Evolutionary conservation across 2,797 vertebrate species (phyloP), one percentile per base, ranked within the genome.

Genomic region (Smutsia temminckii): DNA sequence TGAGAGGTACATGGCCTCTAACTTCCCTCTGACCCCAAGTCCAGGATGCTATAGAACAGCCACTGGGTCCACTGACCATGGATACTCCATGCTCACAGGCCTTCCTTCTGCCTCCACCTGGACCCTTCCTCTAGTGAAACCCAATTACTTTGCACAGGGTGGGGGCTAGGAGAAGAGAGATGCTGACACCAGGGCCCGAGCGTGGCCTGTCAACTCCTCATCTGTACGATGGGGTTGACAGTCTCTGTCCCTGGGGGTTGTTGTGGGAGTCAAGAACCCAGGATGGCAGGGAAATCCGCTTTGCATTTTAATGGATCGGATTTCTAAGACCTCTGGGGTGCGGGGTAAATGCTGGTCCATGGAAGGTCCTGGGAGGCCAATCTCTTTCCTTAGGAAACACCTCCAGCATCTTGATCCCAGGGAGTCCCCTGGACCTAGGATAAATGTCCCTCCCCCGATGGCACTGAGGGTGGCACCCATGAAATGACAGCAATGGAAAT

Each of bases 341-440:
- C 46, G 17, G 20, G 21, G 61, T 29, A 40, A 17, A 18, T 17
- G 51, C 59, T 51, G 46, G 21, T 25, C 68, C 29, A 6, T 21
- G 89, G 91, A 69, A 83, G 37, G 8, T 85, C 91, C 78, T 53
- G 57, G 25, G n/a, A 72, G 21, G 63, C 40, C 27, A 55, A 29
- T 18, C 20, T 90, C 29, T 83, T 75, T 87, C 71, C 29, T 40
- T 59, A 92, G 55, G 55, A 95, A 57, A 91, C 37, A 57, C 2
- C 21, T 46, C 49, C 51, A 23, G 29, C 46, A 46, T 46, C 66
- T 75, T 29, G 77, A 80, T 9, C 46, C 55, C 51, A 59, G n/a
- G 23, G 53, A 57, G 18, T 8, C 37, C 66, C 46, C 46, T 2
- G 29, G 77, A 27, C 46, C 34, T 42, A n/a, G 25, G 74, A 42